Evolutionary conservation across 64 coral and sea anemone genomes (phyloP).

Genomic region (Astreopora myriophthalma): DNA sequence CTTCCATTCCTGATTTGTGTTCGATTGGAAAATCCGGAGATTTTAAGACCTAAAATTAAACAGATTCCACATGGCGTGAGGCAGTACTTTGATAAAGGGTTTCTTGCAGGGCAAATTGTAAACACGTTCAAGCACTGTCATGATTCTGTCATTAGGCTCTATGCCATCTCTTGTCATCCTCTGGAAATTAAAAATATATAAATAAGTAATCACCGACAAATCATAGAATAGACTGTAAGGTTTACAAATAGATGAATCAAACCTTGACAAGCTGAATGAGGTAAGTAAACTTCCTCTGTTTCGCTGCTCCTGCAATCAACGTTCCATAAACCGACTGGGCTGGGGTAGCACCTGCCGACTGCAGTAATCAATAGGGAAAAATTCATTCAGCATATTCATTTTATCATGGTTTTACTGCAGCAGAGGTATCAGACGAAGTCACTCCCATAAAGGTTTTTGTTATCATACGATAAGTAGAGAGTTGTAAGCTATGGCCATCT

Average conservation of each 20-base stretch:
- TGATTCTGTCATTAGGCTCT: conserved; percentile 57
- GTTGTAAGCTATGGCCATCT: too few species aligned
- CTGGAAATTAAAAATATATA: background rate
- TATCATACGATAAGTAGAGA: too few species aligned
- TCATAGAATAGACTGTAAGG: too few species aligned
- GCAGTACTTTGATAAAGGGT: background rate
- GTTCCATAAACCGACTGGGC: conserved; percentile 47
- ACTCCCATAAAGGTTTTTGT: too few species aligned
- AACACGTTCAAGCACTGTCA: conserved; percentile 26
- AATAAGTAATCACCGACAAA: background rate
- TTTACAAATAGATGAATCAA: background rate
- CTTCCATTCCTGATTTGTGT: too few species aligned
- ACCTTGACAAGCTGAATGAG: conserved; percentile 80
- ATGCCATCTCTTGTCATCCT: conserved; percentile 62
- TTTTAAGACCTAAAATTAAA: too few species aligned
- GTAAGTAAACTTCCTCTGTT: conserved; percentile 45
- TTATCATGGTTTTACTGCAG: too few species aligned
- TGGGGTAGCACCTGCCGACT: conserved; percentile 54
- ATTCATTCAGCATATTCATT: too few species aligned
- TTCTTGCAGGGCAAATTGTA: conserved; percentile 9
- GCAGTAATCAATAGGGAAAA: background rate
- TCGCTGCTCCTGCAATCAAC: conserved; percentile 60
- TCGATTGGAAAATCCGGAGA: too few species aligned
- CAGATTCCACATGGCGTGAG: background rate
- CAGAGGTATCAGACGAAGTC: too few species aligned